A percentile compares a stretch with the other conserved stretches of the same genome.
Conservation (phyloP, 2,888 invertebrate genomes). For the Eupeodes luniger region DNA sequence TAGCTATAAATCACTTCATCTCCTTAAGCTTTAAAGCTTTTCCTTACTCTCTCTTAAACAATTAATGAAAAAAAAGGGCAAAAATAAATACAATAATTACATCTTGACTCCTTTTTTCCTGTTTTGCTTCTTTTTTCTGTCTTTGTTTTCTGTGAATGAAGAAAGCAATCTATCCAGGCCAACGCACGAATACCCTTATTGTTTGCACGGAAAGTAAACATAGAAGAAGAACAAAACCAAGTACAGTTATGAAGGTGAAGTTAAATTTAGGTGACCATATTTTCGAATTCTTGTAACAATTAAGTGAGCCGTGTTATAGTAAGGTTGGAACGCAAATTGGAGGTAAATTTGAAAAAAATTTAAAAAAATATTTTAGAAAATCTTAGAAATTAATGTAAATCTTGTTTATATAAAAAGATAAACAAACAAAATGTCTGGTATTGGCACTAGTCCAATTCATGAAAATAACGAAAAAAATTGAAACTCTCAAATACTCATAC, state of each 20-base stretch:
- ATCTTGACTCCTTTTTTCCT: constrained; percentile 43
- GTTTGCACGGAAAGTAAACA: constrained; percentile 53
- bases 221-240: not conserved
- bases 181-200: constrained; percentile 55
- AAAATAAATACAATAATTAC: constrained; percentile 56
- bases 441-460: too few species aligned
- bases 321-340: too few species aligned
- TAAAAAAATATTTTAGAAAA: too few species aligned
- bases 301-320: too few species aligned
- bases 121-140: not conserved
- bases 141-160: constrained; percentile 6
- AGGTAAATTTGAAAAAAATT: too few species aligned
- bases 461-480: too few species aligned
- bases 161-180: constrained; percentile 37
- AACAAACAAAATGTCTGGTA: too few species aligned
- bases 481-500: too few species aligned
- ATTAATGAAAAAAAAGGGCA: constrained; percentile 24
- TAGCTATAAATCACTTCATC: constrained; percentile 25
- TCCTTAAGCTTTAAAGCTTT: constrained; percentile 2
- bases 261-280: constrained; percentile 10
- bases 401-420: too few species aligned
- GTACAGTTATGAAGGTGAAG: constrained; percentile 14
- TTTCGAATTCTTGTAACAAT: not conserved
- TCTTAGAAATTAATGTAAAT: too few species aligned
- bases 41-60: constrained; percentile 8